These are phyloP conservation scores for Thysanoteuthis rhombus DNA, from an alignment of 2,888 invertebrate species.

Conservation along the genomic window DNA sequence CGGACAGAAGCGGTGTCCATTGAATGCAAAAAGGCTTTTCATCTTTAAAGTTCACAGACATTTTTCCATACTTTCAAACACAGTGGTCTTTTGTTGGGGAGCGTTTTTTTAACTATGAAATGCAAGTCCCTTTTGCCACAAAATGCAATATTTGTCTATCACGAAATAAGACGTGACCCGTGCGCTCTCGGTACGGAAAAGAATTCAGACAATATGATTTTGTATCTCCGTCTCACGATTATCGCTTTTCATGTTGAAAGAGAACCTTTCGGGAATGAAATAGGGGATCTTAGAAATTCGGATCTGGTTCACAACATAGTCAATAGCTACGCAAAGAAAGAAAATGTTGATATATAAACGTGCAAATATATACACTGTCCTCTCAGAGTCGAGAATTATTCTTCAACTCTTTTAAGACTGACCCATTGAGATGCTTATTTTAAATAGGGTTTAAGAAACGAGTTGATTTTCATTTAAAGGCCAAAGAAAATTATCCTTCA, in stretches of 20 bases:
- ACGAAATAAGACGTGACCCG: neutral
- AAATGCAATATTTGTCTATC: neutral
- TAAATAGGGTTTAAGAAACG: too few species aligned
- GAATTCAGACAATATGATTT: neutral
- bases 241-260: neutral
- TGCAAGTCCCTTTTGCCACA: neutral
- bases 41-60: neutral
- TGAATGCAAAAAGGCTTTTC: neutral
- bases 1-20: neutral
- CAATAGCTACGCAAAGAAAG: neutral
- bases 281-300: neutral
- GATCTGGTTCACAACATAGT: neutral
- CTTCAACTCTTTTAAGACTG: too few species aligned
- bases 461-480: too few species aligned
- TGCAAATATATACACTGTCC: neutral
- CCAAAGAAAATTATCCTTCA: too few species aligned
- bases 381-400: too few species aligned
- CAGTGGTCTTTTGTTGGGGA: neutral
- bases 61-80: neutral
- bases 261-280: neutral
- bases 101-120: neutral
- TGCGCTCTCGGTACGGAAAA: neutral
- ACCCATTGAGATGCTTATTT: too few species aligned
- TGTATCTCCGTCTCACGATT: neutral
- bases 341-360: neutral